Base-by-base conservation (phyloP, 2,113 vertebrate species). In the Microtus pennsylvanicus region DNA sequence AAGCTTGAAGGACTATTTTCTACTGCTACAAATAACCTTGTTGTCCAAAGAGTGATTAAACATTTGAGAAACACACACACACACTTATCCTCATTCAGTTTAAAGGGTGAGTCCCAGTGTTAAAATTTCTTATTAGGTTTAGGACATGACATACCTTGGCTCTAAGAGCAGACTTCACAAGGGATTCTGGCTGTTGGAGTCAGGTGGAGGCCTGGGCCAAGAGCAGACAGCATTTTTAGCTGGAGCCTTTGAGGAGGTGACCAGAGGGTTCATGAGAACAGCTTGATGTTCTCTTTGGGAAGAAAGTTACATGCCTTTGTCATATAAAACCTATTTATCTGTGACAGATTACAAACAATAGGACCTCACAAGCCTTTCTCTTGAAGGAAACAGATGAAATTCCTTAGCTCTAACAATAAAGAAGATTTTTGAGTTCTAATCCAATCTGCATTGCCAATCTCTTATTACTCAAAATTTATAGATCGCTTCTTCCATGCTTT, bases 341-440 rank as follows among this genome's bases (percentile, higher is more conserved):
- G 75, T 2, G 77, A 33, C 3, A n/a, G 42, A 81, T 90, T 80
- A 35, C 26, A 87, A 80, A 88, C n/a, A 2, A 85, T n/a, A 80
- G 89, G 91, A 47, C 89, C 17, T 87, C 61, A 50, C 61, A 87
- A 1, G 58, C 28, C 42, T 33, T 63, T 14, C 5, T 92, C 72
- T 26, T 6, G 35, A 83, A 61, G 33, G 28, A 97, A 85, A 90
- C 47, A 91, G 28, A 85, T 35, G 47, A 93, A 70, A 81, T 91
- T 4, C 67, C 26, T 88, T 88, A 58, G 24, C 30, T 50, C 65
- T 45, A 26, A 55, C 76, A 61, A 4, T 38, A 5, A 93, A 42
- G 47, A 69, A 47, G 63, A 69, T 81, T 88, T 94, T 97, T 77
- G 14, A 81, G 22, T 93, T 95, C 86, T 85, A 63, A 70, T 67